Percentiles rank a stretch among this genome's conserved stretches.
Evolutionary conservation across 2,888 invertebrate species (phyloP).

Genomic region (Belgica antarctica): DNA sequence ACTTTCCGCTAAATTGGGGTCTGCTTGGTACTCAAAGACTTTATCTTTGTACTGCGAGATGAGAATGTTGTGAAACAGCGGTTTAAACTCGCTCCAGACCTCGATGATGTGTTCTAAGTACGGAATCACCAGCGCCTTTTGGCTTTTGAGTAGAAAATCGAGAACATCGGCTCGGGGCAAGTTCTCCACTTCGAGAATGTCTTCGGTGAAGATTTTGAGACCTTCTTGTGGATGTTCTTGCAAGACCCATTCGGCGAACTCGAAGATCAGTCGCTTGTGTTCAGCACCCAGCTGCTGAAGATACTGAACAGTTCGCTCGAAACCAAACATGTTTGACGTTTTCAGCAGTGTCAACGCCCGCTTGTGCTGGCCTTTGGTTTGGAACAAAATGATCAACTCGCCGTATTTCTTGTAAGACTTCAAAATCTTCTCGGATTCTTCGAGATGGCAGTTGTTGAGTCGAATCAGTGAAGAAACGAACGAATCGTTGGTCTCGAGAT

Average conservation of each 20-base stretch:
- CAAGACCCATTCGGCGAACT: slow-evolving; percentile 92
- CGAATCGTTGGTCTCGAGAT: slow-evolving; percentile 93
- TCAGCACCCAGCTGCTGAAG: slow-evolving; percentile 82
- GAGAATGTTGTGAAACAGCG: slow-evolving; percentile 85
- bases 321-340: slow-evolving; percentile 74
- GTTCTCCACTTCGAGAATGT: slow-evolving; percentile 81
- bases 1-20: slow-evolving; percentile 51
- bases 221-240: slow-evolving; percentile 84
- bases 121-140: slow-evolving; percentile 78
- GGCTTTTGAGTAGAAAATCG: slow-evolving; percentile 81
- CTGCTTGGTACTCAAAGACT: slow-evolving; percentile 55
- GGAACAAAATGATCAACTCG: slow-evolving; percentile 93
- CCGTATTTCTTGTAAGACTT: slow-evolving; percentile 83
- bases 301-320: slow-evolving; percentile 83
- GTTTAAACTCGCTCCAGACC: slow-evolving; percentile 81
- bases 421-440: slow-evolving; percentile 88
- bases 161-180: slow-evolving; percentile 85
- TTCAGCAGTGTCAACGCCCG: slow-evolving; percentile 85
- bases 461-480: slow-evolving; percentile 87
- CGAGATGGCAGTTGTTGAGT: slow-evolving; percentile 87
- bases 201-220: slow-evolving; percentile 83
- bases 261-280: slow-evolving; percentile 83
- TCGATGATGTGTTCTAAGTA: slow-evolving; percentile 90
- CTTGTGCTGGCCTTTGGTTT: slow-evolving; percentile 88
- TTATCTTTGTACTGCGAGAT: slow-evolving; percentile 86